Percentiles rank a stretch among this genome's conserved stretches.
phyloP scores from a whole-genome alignment of 2,888 invertebrate genomes.

The Bombyx huttoni region DNA sequence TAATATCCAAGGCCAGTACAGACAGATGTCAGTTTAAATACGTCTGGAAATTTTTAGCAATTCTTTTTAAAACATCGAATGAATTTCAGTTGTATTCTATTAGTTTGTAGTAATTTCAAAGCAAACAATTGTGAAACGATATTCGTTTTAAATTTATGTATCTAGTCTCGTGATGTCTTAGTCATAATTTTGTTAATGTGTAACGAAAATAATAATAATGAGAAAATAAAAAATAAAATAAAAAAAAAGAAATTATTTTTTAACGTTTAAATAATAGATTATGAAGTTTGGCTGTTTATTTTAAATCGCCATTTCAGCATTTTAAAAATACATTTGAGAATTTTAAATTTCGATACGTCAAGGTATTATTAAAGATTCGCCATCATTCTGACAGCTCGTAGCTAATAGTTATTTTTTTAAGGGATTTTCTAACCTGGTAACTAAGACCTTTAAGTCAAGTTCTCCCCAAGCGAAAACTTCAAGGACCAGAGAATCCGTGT shows the following conservation, averaged over 20 bases:
- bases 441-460: too few species aligned
- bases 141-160: slow-evolving; percentile 43
- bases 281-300: neutral
- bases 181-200: slow-evolving; percentile 46
- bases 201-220: slow-evolving; percentile 22
- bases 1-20: too few species aligned
- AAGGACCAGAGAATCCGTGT: too few species aligned
- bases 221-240: slow-evolving; percentile 3
- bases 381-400: too few species aligned
- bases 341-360: neutral
- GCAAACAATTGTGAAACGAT: slow-evolving; percentile 24
- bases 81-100: slow-evolving; percentile 15
- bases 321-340: neutral
- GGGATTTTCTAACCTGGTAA: too few species aligned
- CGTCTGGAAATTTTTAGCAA: neutral
- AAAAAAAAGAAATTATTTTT: slow-evolving; percentile 4
- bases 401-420: too few species aligned
- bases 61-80: slow-evolving; percentile 25
- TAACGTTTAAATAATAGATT: slow-evolving; percentile 9
- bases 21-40: too few species aligned
- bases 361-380: too few species aligned
- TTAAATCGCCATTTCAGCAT: neutral
- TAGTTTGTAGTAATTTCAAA: slow-evolving; percentile 20
- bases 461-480: too few species aligned
- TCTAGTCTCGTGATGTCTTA: slow-evolving; percentile 62